Conservation (phyloP, 92 coral and sea anemone genomes). For the Actinostola sp. region DNA sequence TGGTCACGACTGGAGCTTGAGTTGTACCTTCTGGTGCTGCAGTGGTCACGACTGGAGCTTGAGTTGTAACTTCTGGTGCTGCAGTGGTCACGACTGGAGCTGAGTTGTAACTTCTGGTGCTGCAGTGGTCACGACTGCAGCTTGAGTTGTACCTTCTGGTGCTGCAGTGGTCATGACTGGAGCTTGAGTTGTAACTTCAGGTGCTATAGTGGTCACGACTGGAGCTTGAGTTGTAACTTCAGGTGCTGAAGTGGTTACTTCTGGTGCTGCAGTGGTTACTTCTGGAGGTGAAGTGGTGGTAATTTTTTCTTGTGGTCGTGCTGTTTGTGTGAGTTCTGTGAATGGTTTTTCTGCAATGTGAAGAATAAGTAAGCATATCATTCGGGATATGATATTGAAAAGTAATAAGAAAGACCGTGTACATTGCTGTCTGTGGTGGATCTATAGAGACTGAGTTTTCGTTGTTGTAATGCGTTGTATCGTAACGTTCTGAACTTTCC, state of each 20-base stretch:
- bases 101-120: too few relatives aligned
- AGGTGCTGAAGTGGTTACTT: constrained; percentile 5
- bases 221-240: neutral
- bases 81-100: neutral
- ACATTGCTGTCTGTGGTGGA: too few relatives aligned
- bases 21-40: neutral
- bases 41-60: neutral
- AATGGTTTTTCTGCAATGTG: neutral
- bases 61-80: neutral
- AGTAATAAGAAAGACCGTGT: too few relatives aligned
- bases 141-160: neutral
- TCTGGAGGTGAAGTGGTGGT: too few relatives aligned
- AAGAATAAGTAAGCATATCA: too few relatives aligned
- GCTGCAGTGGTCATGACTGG: constrained; percentile 16
- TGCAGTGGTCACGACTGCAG: neutral
- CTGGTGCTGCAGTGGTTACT: constrained; percentile 16
- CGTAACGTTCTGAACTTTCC: too few relatives aligned
- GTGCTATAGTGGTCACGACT: neutral
- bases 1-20: neutral
- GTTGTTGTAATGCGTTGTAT: too few relatives aligned
- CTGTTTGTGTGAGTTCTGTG: neutral
- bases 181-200: neutral
- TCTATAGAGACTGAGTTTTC: too few relatives aligned
- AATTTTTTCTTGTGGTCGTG: neutral
- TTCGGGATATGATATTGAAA: too few relatives aligned